These are phyloP conservation scores for Rattus norvegicus DNA, from an alignment of 2,113 vertebrate genomes.

Conservation along the genomic window GRCr8 NC_086039.1:56618001-56618500, in stretches of 20 bases:
- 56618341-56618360: neutral
- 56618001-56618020: no score
- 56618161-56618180: no score
- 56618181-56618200: constrained; percentile 30
- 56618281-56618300: neutral
- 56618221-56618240: neutral
- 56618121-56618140: no score
- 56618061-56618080: no score
- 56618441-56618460: neutral
- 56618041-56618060: no score
- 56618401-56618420: neutral
- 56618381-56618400: neutral
- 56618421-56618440: neutral
- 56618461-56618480: neutral
- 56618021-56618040: no score
- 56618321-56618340: neutral
- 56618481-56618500: neutral
- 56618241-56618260: neutral
- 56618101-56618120: no score
- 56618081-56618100: no score
- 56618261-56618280: constrained; percentile 5
- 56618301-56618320: neutral
- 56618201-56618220: neutral
- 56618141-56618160: no score
- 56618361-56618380: neutral